Conservation (phyloP, 2,888 invertebrate genomes). For the Neoascia interrupta region DNA sequence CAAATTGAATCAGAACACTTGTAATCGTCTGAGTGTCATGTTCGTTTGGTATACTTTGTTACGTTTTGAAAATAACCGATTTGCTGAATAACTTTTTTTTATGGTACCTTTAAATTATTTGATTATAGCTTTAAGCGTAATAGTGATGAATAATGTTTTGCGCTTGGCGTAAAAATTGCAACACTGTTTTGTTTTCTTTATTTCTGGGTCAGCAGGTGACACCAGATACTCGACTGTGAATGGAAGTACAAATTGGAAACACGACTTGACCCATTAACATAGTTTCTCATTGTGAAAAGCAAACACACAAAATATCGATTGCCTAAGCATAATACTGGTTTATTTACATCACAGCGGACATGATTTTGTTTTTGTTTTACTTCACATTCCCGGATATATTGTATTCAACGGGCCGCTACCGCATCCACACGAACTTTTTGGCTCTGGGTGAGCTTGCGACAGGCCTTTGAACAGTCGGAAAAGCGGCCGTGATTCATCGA, state of each 20-base stretch:
- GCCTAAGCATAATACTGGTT: constrained; percentile 36
- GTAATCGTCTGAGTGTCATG: constrained; percentile 2
- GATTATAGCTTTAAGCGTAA: constrained; percentile 48
- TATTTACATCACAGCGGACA: constrained; percentile 42
- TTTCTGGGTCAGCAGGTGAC: constrained; percentile 44
- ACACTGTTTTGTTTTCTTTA: constrained; percentile 2
- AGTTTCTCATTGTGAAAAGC: constrained; percentile 16
- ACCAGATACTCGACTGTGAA: not conserved
- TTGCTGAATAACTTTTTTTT: constrained; percentile 45
- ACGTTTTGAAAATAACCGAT: constrained; percentile 13
- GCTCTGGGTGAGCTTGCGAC: not conserved
- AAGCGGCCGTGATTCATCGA: not conserved
- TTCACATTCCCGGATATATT: not conserved
- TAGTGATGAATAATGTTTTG: constrained; percentile 30
- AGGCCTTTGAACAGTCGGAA: constrained; percentile 3
- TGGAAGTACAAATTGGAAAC: constrained; percentile 6
- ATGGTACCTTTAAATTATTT: constrained; percentile 43
- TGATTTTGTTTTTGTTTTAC: not conserved
- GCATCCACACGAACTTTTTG: constrained; percentile 27
- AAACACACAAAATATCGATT: constrained; percentile 30
- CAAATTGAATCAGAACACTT: constrained; percentile 44
- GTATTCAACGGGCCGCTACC: not conserved
- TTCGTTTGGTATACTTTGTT: not conserved
- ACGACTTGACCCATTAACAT: constrained; percentile 41
- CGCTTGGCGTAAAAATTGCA: constrained; percentile 32